A percentile compares a stretch with the other conserved stretches of the same genome.
These are phyloP conservation scores for Nothobranchius kuhntae DNA, from an alignment of 2,113 vertebrate genomes.

Conservation along the genomic window DNA sequence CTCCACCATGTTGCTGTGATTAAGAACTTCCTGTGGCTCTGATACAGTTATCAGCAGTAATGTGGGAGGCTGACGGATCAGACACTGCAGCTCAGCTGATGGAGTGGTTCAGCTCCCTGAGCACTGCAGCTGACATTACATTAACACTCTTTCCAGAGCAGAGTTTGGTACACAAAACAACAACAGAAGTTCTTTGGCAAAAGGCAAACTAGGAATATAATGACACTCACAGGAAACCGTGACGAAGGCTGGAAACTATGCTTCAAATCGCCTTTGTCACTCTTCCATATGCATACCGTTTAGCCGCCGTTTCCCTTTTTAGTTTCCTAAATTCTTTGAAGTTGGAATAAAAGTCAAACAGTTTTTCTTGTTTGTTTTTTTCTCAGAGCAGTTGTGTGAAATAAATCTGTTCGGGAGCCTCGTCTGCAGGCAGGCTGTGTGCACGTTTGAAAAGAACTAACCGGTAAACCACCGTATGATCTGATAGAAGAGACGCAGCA, in stretches of 20 bases:
- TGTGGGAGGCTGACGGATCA: conserved; percentile 52
- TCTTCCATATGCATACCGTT: conserved; percentile 41
- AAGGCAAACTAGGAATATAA: conserved; percentile 44
- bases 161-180: conserved; percentile 43
- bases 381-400: conserved; percentile 26
- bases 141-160: conserved; percentile 39
- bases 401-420: conserved; percentile 21
- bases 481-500: conserved; percentile 3
- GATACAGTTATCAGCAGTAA: conserved; percentile 55
- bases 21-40: conserved; percentile 40
- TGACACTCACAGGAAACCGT: conserved; percentile 53
- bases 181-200: conserved; percentile 36
- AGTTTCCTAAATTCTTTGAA: conserved; percentile 38
- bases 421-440: conserved; percentile 12
- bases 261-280: conserved; percentile 70
- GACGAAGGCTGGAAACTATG: conserved; percentile 44
- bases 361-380: background rate
- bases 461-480: conserved; percentile 15
- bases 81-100: conserved; percentile 50
- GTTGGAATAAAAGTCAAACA: conserved; percentile 32
- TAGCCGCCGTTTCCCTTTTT: background rate
- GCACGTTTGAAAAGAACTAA: conserved; percentile 14
- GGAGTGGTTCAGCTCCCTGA: conserved; percentile 48
- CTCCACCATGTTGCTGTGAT: conserved; percentile 56
- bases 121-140: conserved; percentile 59